These are phyloP conservation scores for Eremophila alpestris DNA, from an alignment of 2,797 vertebrate genomes.

Conservation along the genomic window DNA sequence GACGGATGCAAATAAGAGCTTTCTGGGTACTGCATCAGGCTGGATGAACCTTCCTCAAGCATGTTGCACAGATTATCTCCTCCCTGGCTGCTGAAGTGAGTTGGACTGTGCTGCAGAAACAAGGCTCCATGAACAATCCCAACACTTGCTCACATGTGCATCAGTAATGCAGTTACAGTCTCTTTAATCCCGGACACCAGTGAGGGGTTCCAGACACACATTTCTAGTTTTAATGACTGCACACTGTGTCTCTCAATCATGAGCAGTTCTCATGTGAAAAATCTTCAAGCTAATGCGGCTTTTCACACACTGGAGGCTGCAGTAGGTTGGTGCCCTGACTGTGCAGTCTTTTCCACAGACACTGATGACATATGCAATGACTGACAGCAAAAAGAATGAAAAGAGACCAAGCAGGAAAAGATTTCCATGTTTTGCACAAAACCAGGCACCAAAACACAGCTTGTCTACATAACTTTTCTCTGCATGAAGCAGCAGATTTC, in stretches of 20 bases:
- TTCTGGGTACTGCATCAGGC: background rate
- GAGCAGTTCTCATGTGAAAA: background rate
- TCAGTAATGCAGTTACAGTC: background rate
- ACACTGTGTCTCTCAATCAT: background rate
- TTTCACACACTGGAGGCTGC: background rate
- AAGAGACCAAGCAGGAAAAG: slow-evolving; percentile 47
- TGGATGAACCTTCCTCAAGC: background rate
- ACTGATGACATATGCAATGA: slow-evolving; percentile 12
- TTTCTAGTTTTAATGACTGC: slow-evolving; percentile 3
- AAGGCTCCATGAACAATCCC: background rate
- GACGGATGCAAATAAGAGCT: background rate
- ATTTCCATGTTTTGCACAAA: slow-evolving; percentile 40
- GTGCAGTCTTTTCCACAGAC: background rate
- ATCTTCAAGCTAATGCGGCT: background rate
- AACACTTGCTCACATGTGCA: background rate
- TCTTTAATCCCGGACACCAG: background rate
- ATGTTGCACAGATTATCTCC: background rate
- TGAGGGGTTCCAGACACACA: background rate
- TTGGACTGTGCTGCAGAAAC: background rate
- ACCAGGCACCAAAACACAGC: slow-evolving; percentile 50
- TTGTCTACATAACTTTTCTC: slow-evolving; percentile 35
- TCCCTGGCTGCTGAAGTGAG: background rate
- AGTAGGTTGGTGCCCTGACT: background rate
- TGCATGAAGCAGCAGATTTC: slow-evolving; percentile 42
- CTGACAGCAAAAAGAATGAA: slow-evolving; percentile 46